Evolutionary conservation across 2,113 vertebrate species (phyloP).

Genomic region (Cyprinus carpio): DNA sequence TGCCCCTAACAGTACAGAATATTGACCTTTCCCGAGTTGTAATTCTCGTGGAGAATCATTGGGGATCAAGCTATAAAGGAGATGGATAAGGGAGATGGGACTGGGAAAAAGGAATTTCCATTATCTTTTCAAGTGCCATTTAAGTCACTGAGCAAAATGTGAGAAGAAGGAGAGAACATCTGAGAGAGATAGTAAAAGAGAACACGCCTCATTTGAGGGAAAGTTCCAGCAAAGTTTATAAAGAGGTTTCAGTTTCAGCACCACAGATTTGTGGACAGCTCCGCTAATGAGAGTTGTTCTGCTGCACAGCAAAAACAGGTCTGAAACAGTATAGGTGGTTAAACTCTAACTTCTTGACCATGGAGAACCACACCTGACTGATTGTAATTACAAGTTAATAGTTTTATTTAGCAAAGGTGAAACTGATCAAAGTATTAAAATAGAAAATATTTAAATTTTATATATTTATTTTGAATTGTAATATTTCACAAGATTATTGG

Average conservation of each 20-base stretch:
- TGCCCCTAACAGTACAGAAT: not conserved
- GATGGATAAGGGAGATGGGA: constrained; percentile 70
- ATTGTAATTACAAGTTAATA: not conserved
- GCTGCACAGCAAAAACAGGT: not conserved
- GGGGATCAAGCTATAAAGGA: constrained; percentile 29
- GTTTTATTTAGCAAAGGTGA: not conserved
- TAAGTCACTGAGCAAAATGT: constrained; percentile 61
- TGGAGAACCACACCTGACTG: not conserved
- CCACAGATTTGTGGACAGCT: constrained; percentile 65
- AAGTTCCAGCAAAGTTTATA: not conserved
- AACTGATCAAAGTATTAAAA: not conserved
- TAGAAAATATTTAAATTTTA: no score
- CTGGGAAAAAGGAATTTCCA: constrained; percentile 71
- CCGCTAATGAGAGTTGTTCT: constrained; percentile 37
- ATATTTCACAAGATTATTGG: no score
- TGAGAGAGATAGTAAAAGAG: not conserved
- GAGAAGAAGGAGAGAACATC: not conserved
- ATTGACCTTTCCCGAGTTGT: constrained; percentile 59
- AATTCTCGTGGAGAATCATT: constrained; percentile 69
- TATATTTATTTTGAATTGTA: no score
- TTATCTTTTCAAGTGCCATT: constrained; percentile 78
- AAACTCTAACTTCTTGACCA: not conserved
- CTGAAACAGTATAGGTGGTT: not conserved
- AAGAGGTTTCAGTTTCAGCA: constrained; percentile 62
- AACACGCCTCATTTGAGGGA: not conserved